Conservation (phyloP, 2,113 vertebrate genomes). For the Hyperoodon ampullatus region DNA sequence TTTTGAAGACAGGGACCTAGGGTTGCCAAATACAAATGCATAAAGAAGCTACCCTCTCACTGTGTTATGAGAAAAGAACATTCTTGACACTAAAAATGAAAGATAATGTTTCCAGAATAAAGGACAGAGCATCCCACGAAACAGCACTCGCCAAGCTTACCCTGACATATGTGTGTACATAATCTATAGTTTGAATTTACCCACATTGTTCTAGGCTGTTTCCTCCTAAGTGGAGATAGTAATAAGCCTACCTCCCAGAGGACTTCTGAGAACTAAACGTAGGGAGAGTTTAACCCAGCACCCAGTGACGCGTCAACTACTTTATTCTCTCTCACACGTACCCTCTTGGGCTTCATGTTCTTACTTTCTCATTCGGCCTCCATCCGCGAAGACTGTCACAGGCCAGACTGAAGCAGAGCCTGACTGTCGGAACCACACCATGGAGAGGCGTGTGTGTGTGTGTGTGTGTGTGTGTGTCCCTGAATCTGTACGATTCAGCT, state of each 20-base stretch:
- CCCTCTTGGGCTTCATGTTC: neutral
- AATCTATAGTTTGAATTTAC: accelerated
- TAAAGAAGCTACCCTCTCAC: accelerated
- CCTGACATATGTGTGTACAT: accelerated
- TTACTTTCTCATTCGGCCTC: neutral
- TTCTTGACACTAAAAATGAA: neutral
- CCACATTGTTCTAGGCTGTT: neutral
- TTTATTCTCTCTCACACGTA: accelerated
- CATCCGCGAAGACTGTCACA: neutral
- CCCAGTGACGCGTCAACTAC: accelerated
- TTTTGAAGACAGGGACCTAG: neutral
- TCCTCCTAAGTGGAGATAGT: neutral
- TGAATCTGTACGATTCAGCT: neutral
- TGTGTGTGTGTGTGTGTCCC: neutral
- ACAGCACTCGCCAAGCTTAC: neutral
- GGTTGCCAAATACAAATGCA: accelerated
- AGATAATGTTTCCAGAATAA: neutral
- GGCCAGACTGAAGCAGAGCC: neutral
- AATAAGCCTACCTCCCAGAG: neutral
- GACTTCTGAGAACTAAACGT: no score
- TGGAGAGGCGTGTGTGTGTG: neutral
- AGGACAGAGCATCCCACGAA: neutral
- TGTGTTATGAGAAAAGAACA: neutral
- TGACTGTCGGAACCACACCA: neutral
- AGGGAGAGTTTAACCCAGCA: neutral